Conservation (phyloP, 2,113 vertebrate genomes). For the Sinocyclocheilus anophthalmus region DNA sequence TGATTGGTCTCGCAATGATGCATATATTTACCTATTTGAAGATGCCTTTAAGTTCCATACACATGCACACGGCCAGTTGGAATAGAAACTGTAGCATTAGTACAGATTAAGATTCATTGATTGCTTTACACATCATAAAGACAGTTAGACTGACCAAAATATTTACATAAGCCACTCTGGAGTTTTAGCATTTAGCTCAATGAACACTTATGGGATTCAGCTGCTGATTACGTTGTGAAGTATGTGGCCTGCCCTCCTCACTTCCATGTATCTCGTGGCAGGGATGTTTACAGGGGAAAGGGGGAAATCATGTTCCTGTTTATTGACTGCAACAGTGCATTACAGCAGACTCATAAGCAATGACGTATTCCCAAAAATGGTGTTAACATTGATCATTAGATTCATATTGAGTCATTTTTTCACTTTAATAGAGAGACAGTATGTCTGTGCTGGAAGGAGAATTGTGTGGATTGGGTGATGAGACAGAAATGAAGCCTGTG, state of each 20-base stretch:
- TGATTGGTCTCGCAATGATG: no score
- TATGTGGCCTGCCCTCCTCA: background rate
- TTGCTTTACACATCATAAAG: background rate
- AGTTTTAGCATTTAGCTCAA: constrained; percentile 2
- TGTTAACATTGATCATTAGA: background rate
- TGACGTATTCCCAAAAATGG: background rate
- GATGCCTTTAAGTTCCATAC: no score
- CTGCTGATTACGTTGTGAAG: background rate
- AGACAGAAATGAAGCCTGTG: constrained; percentile 70
- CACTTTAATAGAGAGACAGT: background rate
- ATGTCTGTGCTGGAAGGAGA: constrained; percentile 40
- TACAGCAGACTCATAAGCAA: background rate
- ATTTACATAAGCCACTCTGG: background rate
- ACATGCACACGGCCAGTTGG: no score
- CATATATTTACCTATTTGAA: no score
- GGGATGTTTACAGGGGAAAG: background rate
- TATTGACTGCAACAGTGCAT: background rate
- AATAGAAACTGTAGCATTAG: background rate
- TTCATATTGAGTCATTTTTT: constrained; percentile 19
- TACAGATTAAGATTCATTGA: background rate
- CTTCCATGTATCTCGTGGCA: background rate
- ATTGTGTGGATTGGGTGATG: constrained; percentile 69
- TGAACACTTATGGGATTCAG: background rate
- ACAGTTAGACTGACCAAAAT: background rate
- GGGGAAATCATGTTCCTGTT: background rate